Conservation (phyloP, 2,888 invertebrate species). For the Dascillus cervinus region DNA sequence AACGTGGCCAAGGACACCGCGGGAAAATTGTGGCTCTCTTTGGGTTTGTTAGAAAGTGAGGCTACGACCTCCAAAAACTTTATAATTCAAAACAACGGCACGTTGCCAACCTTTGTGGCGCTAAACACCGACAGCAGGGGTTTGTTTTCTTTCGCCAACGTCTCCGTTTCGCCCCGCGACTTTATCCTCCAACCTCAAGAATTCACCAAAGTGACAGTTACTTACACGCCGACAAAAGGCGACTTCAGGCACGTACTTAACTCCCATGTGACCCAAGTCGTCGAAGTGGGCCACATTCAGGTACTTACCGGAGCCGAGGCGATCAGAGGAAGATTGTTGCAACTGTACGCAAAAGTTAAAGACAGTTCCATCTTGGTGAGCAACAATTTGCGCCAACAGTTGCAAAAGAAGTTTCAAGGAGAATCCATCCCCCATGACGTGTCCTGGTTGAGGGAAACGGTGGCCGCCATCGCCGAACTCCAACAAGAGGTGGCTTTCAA, state of each 20-base stretch:
- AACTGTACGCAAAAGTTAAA: slow-evolving; percentile 26
- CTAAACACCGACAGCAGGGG: slow-evolving; percentile 29
- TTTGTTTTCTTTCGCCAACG: slow-evolving; percentile 23
- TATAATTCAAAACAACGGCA: slow-evolving; percentile 49
- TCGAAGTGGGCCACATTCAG: slow-evolving; percentile 34
- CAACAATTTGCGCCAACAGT: slow-evolving; percentile 22
- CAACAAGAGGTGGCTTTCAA: slow-evolving; percentile 27
- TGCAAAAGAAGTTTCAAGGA: slow-evolving; percentile 27
- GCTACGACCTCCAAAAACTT: slow-evolving; percentile 43
- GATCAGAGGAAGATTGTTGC: slow-evolving; percentile 32
- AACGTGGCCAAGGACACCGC: slow-evolving; percentile 49
- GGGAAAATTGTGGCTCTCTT: slow-evolving; percentile 50
- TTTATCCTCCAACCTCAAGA: slow-evolving; percentile 32
- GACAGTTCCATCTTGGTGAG: slow-evolving; percentile 22
- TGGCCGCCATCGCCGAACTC: slow-evolving; percentile 26
- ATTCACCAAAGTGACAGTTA: slow-evolving; percentile 27
- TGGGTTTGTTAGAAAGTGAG: slow-evolving; percentile 48
- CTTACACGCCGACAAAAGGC: slow-evolving; percentile 29
- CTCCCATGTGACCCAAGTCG: slow-evolving; percentile 20
- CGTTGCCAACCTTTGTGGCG: slow-evolving; percentile 46
- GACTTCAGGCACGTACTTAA: slow-evolving; percentile 29
- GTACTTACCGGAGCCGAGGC: slow-evolving; percentile 35
- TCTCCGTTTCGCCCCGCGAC: slow-evolving; percentile 30
- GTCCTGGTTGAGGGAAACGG: slow-evolving; percentile 29
- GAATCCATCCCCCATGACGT: slow-evolving; percentile 33